Conservation (phyloP, 2,888 invertebrate genomes). For the Limnephilus rhombicus region DNA sequence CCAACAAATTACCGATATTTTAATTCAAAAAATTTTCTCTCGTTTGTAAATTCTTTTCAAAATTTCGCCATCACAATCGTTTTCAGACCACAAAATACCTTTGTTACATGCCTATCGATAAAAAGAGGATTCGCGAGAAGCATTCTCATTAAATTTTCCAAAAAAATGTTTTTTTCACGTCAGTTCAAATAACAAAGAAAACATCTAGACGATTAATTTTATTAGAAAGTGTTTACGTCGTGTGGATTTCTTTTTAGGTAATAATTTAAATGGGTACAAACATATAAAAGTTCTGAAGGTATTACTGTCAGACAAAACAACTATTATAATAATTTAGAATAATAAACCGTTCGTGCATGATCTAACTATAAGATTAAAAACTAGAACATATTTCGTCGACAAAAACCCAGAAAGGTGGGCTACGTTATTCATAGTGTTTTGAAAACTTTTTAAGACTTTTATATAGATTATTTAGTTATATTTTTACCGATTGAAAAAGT, state of each 20-base stretch:
- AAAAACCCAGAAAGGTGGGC: background rate
- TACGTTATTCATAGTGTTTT: background rate
- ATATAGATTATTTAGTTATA: background rate
- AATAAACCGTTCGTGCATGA: background rate
- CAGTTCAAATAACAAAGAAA: background rate
- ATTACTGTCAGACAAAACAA: background rate
- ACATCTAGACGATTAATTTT: background rate
- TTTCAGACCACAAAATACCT: background rate
- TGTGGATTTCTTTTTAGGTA: background rate
- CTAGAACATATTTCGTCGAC: background rate
- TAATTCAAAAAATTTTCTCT: too few relatives aligned
- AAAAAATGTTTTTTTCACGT: too few relatives aligned
- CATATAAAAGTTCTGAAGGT: background rate
- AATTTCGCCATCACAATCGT: background rate
- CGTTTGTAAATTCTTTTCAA: background rate
- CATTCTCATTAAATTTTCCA: too few relatives aligned
- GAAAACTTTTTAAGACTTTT: too few relatives aligned
- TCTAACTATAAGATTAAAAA: background rate
- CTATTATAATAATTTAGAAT: background rate
- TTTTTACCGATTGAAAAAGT: background rate
- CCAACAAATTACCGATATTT: background rate
- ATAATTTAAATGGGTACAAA: background rate
- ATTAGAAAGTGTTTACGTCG: background rate
- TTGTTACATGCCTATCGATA: background rate
- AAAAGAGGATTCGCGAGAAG: background rate